Evolutionary conservation across 2,113 vertebrate genomes (phyloP), one percentile per base, ranked within the genome.

Genomic region (Prunella fulvescens): DNA sequence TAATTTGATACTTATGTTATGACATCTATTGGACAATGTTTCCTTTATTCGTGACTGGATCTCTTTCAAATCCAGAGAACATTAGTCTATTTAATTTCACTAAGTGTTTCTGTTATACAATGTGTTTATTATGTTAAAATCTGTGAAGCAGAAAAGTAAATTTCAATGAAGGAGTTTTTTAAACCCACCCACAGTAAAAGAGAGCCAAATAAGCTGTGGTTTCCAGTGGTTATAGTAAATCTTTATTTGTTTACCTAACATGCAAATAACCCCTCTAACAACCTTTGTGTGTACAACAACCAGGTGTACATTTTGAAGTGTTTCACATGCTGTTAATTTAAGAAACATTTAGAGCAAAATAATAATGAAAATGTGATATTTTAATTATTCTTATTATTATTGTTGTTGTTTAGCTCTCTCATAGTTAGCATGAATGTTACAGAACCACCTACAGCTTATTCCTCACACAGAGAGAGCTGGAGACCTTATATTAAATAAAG

Each of bases 261-360:
- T 18, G 6, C 18, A 54, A 81, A 93, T 53, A 11, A 10, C 0
- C 1, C 6, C 16, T 65, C 19, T 12, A 73, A 44, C 1, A 45
- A 37, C 1, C 1, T 61, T 57, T 84, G 24, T 14, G 24, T 84
- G 33, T 39, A 33, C 20, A 56, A 2, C 5, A 44, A 56, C 2
- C 5, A 44, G 9, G 4, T 15, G 6, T 9, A 69, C 0, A n/a
- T 81, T 76, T 35, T 48, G 50, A 76, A 67, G 4, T 23, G 5
- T 7, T 73, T 62, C 39, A 71, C 24, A 85, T 78, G 44, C 1
- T 57, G 6, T 79, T 79, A 88, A 85, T 53, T 80, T 86, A 69
- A 64, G 10, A 61, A 73, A 45, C 1, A 3, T 14, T 84, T 77
- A 25, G 10, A 50, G 2, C 29, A 62, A 78, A 71, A 61, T 48